phyloP scores from a whole-genome alignment of 2,113 vertebrate species.

The Corythoichthys haematopterus region DNA sequence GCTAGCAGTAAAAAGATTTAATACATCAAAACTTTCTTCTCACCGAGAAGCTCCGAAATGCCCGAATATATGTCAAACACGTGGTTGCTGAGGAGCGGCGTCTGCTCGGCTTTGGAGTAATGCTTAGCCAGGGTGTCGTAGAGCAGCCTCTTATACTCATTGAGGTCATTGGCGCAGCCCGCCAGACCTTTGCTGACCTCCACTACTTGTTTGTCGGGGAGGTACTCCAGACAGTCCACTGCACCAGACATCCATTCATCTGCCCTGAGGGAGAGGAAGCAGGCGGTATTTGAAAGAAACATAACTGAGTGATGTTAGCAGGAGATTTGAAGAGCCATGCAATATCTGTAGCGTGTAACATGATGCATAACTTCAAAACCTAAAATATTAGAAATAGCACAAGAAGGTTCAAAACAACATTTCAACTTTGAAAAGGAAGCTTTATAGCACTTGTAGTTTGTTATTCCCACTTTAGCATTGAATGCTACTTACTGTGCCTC shows the following conservation, averaged over 20 bases:
- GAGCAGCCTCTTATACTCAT: conserved; percentile 79
- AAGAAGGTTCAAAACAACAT: background rate
- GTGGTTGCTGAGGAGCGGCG: conserved; percentile 82
- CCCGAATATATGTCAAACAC: conserved; percentile 87
- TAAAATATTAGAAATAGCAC: background rate
- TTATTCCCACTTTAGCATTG: too few species aligned
- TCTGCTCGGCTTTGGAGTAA: conserved; percentile 76
- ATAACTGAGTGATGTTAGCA: background rate
- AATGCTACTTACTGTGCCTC: conserved; percentile 84
- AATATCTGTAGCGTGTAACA: background rate
- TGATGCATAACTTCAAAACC: background rate
- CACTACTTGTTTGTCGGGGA: conserved; percentile 88
- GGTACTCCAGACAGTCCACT: conserved; percentile 88
- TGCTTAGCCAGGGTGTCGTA: conserved; percentile 82
- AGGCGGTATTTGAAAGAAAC: background rate
- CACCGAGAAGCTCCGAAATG: conserved; percentile 90
- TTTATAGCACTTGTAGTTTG: background rate
- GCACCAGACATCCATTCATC: conserved; percentile 91
- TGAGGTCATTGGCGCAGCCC: conserved; percentile 71
- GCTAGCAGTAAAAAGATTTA: background rate
- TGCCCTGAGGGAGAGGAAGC: conserved; percentile 66
- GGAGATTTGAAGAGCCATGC: background rate
- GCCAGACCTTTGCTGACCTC: conserved; percentile 87
- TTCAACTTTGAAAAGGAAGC: background rate
- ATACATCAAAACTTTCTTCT: conserved; percentile 36